Conservation (phyloP, 2,888 invertebrate species). For the Drosophila fungiperda region DNA sequence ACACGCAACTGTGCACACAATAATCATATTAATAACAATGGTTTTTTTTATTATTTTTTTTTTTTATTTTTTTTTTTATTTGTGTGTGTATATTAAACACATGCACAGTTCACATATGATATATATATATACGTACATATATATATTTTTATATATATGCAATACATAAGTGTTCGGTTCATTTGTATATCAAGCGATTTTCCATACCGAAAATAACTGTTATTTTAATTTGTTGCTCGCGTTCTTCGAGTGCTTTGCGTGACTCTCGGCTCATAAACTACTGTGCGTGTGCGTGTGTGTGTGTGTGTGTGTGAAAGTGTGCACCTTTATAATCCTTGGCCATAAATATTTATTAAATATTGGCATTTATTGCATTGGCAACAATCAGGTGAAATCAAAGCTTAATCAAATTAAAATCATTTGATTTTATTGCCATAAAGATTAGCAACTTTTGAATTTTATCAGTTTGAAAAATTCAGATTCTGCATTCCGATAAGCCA, state of each 20-base stretch:
- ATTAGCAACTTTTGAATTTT: constrained; percentile 37
- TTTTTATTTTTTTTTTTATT: neutral
- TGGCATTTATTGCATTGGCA: constrained; percentile 12
- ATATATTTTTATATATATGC: neutral
- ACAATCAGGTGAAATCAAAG: constrained; percentile 55
- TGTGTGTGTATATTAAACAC: constrained; percentile 12
- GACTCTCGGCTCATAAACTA: constrained; percentile 52
- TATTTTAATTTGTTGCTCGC: constrained; percentile 27
- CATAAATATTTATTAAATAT: constrained; percentile 31
- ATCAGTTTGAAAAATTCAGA: constrained; percentile 14
- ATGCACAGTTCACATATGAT: constrained; percentile 16
- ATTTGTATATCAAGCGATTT: constrained; percentile 35
- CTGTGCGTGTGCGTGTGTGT: neutral
- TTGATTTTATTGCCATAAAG: constrained; percentile 50
- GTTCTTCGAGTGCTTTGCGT: constrained; percentile 57
- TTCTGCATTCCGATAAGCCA: constrained; percentile 19
- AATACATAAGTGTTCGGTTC: constrained; percentile 9
- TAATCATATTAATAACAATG: constrained; percentile 77
- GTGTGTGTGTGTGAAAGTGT: neutral
- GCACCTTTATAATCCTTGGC: constrained; percentile 32
- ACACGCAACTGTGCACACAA: constrained; percentile 80
- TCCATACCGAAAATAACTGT: constrained; percentile 22
- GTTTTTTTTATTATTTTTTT: constrained; percentile 29
- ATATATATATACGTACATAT: neutral
- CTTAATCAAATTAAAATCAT: constrained; percentile 78